Base-by-base conservation (phyloP, 64 coral and sea anemone genomes). In the Orbicella faveolata region DNA sequence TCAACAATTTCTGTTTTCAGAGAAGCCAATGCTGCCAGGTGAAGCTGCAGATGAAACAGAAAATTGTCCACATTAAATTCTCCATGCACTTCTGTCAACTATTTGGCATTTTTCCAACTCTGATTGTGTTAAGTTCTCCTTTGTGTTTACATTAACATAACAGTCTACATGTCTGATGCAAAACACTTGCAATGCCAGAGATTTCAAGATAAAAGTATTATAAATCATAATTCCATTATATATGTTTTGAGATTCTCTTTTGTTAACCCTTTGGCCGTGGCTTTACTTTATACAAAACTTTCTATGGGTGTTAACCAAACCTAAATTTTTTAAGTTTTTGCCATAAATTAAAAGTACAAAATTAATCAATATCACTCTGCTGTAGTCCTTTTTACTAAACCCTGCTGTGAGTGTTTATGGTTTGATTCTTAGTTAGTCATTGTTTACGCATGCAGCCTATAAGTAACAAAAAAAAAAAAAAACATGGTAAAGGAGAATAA, bases 1-100 rank as follows among this genome's bases (percentile, higher is more conserved):
- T 96, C 95, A 15, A 96, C 92, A 83, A 96, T 96, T 96, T 96
- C 95, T 74, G 80, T 96, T 86, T 96, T 96, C n/a, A 96, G 73
- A 69, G 95, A 96, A n/a, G 95, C 95, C 66, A 96, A 26, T 78
- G 95, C 95, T 51, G 95, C 95, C 7, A 96, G 73, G 44, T 96
- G 95, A 55, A 96, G 88, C 95, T 96, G 73, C 0, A 23, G 78
- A 59, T 10, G 37, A 88, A 76, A 36, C 18, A 12, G 1, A 39
- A 87, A 79, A 92, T 33, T 76, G 12, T 18, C 53, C 61, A 33
- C 26, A 36, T 75, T 30, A 75, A 30, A 16, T 75, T 75, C 73
- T 35, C 3, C 18, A 19, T 76, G 44, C 44, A 5, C 44, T 48
- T 48, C 4, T 48, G 44, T 48, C 9, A 59, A 59, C 0, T 59